These are phyloP conservation scores for Sebastes hubbsi DNA, from an alignment of 2,797 vertebrate genomes.

Conservation along the genomic window DNA sequence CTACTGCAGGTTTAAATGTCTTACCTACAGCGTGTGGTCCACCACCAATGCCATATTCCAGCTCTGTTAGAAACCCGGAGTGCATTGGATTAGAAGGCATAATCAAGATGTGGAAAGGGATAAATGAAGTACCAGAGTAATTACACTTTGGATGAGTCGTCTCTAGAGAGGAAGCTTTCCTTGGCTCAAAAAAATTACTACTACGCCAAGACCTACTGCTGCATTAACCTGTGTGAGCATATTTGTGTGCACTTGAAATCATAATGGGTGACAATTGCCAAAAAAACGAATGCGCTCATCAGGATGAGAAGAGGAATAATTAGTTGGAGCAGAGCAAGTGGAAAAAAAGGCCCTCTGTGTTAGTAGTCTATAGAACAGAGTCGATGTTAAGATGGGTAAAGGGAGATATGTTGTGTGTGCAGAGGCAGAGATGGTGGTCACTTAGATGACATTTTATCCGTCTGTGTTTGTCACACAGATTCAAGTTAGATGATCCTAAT, in stretches of 20 bases:
- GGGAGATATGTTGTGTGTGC: not conserved
- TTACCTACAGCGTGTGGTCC: not conserved
- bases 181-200: conserved; percentile 15
- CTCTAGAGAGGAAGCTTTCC: conserved; percentile 30
- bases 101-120: conserved; percentile 24
- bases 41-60: not conserved
- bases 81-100: conserved; percentile 22
- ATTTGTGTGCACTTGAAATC: conserved; percentile 20
- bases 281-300: conserved; percentile 2
- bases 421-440: not conserved
- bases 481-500: not conserved
- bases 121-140: conserved; percentile 18
- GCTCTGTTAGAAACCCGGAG: not conserved
- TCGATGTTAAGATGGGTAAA: not conserved
- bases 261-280: conserved; percentile 12
- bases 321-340: not conserved
- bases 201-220: conserved; percentile 5
- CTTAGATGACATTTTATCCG: not conserved
- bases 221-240: conserved; percentile 18
- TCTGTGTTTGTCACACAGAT: not conserved
- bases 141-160: conserved; percentile 26
- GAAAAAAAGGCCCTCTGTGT: not conserved
- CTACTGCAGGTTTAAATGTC: no score
- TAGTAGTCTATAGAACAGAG: not conserved
- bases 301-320: conserved; percentile 1